phyloP scores from a whole-genome alignment of 2,113 vertebrate species.

The Neolamprologus falcicula region DNA sequence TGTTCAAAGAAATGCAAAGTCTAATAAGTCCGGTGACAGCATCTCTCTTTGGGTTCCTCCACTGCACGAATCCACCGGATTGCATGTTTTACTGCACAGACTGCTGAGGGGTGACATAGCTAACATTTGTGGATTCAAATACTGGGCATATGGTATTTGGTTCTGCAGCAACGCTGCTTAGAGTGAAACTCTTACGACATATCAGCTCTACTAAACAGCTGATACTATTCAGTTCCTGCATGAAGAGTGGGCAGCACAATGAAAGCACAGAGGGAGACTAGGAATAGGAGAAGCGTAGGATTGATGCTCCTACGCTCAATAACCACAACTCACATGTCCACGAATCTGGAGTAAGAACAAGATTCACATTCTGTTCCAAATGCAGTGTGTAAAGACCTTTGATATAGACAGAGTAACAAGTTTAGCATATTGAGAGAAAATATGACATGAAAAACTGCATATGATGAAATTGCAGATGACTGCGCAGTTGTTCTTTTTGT shows the following conservation, averaged over 20 bases:
- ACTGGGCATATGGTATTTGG: background rate
- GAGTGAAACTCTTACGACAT: background rate
- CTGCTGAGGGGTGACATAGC: background rate
- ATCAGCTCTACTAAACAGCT: background rate
- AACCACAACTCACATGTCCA: background rate
- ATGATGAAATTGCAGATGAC: background rate
- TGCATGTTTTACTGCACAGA: background rate
- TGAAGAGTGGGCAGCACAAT: constrained; percentile 28
- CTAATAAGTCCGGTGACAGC: background rate
- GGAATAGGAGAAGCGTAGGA: constrained; percentile 45
- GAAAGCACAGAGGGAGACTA: constrained; percentile 1
- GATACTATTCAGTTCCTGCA: constrained; percentile 12
- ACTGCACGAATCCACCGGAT: background rate
- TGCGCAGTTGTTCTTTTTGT: background rate
- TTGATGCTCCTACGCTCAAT: constrained; percentile 8
- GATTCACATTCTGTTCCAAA: background rate
- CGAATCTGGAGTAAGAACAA: background rate
- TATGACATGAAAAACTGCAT: background rate
- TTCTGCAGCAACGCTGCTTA: background rate
- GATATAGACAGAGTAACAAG: background rate
- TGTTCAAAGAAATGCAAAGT: background rate
- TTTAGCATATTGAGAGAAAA: background rate
- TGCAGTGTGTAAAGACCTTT: background rate
- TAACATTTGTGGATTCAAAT: background rate
- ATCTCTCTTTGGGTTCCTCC: rapidly evolving